Conservation (phyloP, 37 sponge, comb jelly and placozoan genomes). For the Eunapius fragilis region DNA sequence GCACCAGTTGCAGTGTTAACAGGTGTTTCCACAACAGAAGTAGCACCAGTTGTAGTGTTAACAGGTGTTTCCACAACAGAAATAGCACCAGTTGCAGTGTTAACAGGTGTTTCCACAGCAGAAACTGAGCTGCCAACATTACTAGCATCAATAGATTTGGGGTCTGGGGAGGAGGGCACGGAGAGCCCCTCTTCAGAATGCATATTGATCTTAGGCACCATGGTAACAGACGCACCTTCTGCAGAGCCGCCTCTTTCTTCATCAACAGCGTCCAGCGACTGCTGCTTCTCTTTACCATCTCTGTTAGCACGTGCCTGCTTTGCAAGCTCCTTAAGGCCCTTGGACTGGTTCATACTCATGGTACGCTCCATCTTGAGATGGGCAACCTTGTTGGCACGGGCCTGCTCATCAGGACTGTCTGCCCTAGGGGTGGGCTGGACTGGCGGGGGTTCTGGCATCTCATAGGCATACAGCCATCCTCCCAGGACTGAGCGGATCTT, state of each 20-base stretch:
- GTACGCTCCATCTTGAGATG: constrained; percentile 17
- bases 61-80: not conserved
- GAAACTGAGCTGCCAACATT: not conserved
- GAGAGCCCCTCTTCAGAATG: not conserved
- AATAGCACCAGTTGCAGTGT: not conserved
- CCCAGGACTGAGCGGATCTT: constrained; percentile 71
- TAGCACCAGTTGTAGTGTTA: not conserved
- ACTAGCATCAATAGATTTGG: not conserved
- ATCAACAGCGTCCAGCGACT: not conserved
- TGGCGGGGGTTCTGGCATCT: constrained; percentile 63
- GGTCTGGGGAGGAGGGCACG: not conserved
- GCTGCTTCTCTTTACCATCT: not conserved
- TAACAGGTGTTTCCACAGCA: not conserved
- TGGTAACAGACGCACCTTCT: not conserved
- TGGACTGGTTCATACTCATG: not conserved
- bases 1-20: not conserved
- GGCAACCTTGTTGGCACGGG: not conserved
- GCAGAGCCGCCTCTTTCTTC: not conserved
- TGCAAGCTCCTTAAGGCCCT: constrained; percentile 19
- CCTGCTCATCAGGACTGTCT: constrained; percentile 27
- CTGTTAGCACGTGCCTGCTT: constrained; percentile 10
- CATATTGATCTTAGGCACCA: not conserved
- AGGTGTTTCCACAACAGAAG: not conserved
- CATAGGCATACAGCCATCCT: constrained; percentile 87
- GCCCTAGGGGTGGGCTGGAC: constrained; percentile 28